These are phyloP conservation scores for Alligator mississippiensis DNA, from an alignment of 2,113 vertebrate species.

Conservation along the genomic window DNA sequence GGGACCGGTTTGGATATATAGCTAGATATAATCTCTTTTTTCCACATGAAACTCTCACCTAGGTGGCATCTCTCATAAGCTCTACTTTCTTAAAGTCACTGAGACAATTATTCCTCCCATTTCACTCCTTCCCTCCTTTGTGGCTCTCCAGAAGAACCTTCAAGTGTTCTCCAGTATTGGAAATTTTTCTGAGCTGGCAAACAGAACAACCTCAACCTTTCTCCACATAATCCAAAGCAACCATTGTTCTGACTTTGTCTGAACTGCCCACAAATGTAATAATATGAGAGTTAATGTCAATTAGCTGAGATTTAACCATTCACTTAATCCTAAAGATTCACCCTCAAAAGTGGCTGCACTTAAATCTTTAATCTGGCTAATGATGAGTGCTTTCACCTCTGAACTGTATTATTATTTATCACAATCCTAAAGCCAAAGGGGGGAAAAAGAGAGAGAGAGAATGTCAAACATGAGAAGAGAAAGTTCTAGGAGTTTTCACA, in stretches of 20 bases:
- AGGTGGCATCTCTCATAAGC: neutral
- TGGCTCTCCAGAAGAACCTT: neutral
- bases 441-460: constrained; percentile 11
- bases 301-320: neutral
- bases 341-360: neutral
- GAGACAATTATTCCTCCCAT: neutral
- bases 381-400: constrained; percentile 28
- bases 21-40: neutral
- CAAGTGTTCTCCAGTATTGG: neutral
- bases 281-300: neutral
- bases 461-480: constrained; percentile 40
- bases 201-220: neutral
- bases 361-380: neutral
- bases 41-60: neutral
- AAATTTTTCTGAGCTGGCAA: neutral
- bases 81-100: neutral
- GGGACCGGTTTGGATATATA: neutral
- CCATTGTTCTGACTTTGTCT: rapidly evolving
- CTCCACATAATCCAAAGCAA: neutral
- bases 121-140: neutral
- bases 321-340: neutral
- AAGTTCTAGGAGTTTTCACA: neutral
- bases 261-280: neutral
- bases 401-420: constrained; percentile 20
- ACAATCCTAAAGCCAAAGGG: neutral